Base-by-base conservation (phyloP, 2,888 invertebrate species). In the Ryuthela nishihirai region DNA sequence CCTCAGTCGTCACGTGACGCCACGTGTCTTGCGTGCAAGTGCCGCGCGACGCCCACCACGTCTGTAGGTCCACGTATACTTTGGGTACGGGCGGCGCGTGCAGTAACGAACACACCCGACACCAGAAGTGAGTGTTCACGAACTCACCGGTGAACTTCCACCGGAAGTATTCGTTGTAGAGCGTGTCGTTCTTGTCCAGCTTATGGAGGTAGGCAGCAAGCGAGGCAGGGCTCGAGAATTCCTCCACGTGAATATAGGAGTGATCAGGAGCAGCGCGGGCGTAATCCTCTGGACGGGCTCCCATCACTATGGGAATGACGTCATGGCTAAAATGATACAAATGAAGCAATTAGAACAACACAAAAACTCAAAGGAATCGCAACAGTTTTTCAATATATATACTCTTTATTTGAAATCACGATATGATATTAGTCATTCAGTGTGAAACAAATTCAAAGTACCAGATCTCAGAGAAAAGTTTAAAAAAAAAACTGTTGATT, bases 111-210 rank as follows among this genome's bases (percentile, higher is more conserved):
- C 93, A 93, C 55, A 93, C 79, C 35, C 92, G 83, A 73, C 92
- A 94, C 84, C 91, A 91, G 77, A 91, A 93, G 74, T 84, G 91
- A 20, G 97, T 97, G 76, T 98, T 94, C 70, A 97, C 88, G 73
- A 97, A 93, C 74, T 92, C 88, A 1, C 97, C 97, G 1, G 91
- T 92, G 42, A 89, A 90, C 78, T 91, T 85, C 92, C 92, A 93
- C 68, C 82, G 83, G 75, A 95, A 95, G 75, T 97, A 97, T 24
- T 91, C 87, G 75, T 97, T 95, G 75, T 95, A 97, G 2, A 91
- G 79, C 38, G 83, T 83, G 72, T 94, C 91, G 74, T 97, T 87
- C 65, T 83, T 80, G 73, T 94, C 93, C 53, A 97, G 79, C 45
- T 85, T 82, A 64, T 84, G 83, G 50, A 97, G 79, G 76, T 94